Evolutionary conservation across 2,797 vertebrate species (phyloP).

Genomic region (Pitangus sulphuratus): DNA sequence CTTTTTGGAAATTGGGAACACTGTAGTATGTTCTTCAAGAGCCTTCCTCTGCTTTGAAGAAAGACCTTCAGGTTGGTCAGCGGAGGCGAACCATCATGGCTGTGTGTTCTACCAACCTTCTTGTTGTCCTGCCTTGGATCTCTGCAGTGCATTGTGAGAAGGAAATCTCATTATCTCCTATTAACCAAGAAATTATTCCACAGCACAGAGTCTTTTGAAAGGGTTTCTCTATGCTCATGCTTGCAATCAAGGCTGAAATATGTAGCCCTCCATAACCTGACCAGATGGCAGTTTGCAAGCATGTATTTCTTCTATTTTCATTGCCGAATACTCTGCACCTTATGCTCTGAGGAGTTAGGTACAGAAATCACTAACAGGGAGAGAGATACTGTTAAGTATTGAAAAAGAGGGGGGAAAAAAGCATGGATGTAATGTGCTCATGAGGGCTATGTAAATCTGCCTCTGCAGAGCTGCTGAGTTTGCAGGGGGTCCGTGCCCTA

Average conservation of each 20-base stretch:
- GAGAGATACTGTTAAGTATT: slow-evolving; percentile 34
- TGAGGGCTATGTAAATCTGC: slow-evolving; percentile 58
- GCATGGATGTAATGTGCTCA: slow-evolving; percentile 38
- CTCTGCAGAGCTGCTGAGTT: slow-evolving; percentile 66
- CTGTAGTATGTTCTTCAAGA: neutral
- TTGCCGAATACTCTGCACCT: slow-evolving; percentile 54
- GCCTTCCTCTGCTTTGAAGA: neutral
- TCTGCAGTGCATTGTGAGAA: neutral
- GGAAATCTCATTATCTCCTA: neutral
- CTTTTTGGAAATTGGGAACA: neutral
- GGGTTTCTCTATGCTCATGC: slow-evolving; percentile 22
- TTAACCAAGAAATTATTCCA: slow-evolving; percentile 30
- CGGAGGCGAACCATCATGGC: neutral
- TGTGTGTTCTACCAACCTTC: neutral
- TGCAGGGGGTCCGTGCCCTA: slow-evolving; percentile 65
- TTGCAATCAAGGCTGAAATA: slow-evolving; percentile 68
- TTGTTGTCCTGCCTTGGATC: neutral
- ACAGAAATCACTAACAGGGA: slow-evolving; percentile 53
- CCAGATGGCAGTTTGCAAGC: slow-evolving; percentile 68
- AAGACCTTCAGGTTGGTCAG: neutral
- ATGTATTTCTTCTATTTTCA: slow-evolving; percentile 63
- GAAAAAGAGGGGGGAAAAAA: neutral
- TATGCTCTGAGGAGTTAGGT: slow-evolving; percentile 61
- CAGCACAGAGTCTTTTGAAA: slow-evolving; percentile 20
- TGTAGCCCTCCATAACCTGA: slow-evolving; percentile 64